These are phyloP conservation scores for Murina feae DNA, from an alignment of 2,113 vertebrate genomes.

Conservation along the genomic window DNA sequence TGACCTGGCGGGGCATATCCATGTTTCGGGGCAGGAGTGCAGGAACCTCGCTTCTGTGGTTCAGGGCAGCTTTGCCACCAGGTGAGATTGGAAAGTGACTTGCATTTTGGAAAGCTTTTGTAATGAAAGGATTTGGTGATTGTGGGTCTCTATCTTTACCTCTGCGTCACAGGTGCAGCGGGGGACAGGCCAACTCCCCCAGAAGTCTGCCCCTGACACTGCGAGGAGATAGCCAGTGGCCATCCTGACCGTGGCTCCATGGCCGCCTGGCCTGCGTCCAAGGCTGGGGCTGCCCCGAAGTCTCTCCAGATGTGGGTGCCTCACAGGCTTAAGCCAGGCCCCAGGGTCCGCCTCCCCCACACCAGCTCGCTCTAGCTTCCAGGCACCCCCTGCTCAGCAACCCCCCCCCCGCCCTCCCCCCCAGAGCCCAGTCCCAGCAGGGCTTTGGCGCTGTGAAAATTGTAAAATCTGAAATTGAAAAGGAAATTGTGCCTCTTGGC, in stretches of 20 bases:
- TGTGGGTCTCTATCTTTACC: background rate
- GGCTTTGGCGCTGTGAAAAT: background rate
- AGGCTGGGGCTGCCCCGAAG: background rate
- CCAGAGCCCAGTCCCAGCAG: background rate
- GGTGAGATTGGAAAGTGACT: background rate
- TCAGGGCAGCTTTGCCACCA: background rate
- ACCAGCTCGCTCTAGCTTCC: no score
- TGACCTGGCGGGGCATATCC: accelerated
- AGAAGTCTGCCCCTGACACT: background rate
- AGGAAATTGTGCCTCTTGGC: background rate
- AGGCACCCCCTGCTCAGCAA: accelerated
- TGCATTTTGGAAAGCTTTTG: background rate
- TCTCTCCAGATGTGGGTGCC: background rate
- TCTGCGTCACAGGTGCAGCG: accelerated
- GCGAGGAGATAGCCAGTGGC: accelerated
- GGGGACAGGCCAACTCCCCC: background rate
- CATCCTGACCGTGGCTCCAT: background rate
- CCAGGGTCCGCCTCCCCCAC: no score
- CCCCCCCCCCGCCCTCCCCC: accelerated
- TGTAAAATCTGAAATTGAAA: background rate
- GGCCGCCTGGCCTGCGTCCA: background rate
- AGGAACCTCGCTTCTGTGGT: accelerated
- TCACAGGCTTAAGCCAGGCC: background rate
- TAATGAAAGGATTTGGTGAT: background rate
- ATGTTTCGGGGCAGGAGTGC: accelerated